Evolutionary conservation across 2,113 vertebrate genomes (phyloP), one percentile per base, ranked within the genome.

Genomic region (Lampris megalopsis): DNA sequence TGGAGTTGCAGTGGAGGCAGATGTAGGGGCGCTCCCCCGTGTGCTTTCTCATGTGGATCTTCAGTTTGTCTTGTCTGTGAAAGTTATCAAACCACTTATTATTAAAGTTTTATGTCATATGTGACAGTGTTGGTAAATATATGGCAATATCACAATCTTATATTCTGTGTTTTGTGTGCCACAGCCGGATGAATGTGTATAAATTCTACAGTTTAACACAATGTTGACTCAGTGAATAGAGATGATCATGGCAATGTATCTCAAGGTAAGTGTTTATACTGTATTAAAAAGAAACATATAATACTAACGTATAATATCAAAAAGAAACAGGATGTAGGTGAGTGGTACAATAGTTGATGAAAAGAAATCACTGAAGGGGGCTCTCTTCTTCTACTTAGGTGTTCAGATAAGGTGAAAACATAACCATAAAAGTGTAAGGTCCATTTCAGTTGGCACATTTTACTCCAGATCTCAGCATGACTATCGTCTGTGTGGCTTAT

Each of bases 31-130:
- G 94, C 87, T 99, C 98, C 1, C 98, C 98, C 0, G 98, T 99
- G 94, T 99, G 98, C 91, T 99, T 99, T 67, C 98, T 92, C 98
- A 99, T 99, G 93, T 99, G 98, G 86, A 99, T 99, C 90, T 99
- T 99, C 10, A 99, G 94, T 83, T 99, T 99, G 95, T 99, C 98
- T 87, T 99, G 98, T 91, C 98, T 99, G 93, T 1, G 84, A 74
- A 77, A 65, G 75, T 45, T 68, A 75, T 48, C 81, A 81, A 79
- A 65, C 54, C 41, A 68, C 36, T 63, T 37, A 52, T 40, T 38
- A 71, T 73, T 45, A 53, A 24, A 24, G 24, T 24, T 24, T 24
- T 24, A 24, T 24, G 24, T 24, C 24, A 24, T 24, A 24, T 24
- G 24, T 24, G 24, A 24, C 0, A 24, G 24, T 24, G 24, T 24